Evolutionary conservation across 2,888 invertebrate genomes (phyloP).

Genomic region (Lithosia quadra): DNA sequence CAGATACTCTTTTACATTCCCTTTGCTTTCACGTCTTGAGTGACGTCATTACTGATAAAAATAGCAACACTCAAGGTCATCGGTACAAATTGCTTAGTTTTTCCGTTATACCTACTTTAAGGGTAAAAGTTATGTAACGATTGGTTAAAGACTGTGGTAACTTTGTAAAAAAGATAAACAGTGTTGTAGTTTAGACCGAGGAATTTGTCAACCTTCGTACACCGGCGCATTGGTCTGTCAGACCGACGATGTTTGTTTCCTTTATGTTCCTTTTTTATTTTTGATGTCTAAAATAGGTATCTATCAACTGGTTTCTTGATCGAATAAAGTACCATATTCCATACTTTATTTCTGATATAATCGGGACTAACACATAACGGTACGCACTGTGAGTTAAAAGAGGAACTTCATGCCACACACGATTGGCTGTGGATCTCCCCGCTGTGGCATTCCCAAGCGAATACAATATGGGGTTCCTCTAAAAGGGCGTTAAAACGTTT

Average conservation of each 20-base stretch:
- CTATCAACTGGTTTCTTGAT: no score
- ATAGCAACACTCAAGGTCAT: constrained; percentile 4
- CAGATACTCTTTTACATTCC: background rate
- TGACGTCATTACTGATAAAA: background rate
- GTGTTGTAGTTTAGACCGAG: background rate
- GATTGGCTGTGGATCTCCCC: no score
- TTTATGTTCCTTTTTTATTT: no score
- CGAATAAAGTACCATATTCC: no score
- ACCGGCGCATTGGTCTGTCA: background rate
- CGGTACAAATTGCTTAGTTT: background rate
- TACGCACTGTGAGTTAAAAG: no score
- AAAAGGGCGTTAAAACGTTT: no score
- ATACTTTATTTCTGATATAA: no score
- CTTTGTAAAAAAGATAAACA: background rate
- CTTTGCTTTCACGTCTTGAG: background rate
- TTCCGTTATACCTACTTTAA: background rate
- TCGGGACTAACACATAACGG: no score
- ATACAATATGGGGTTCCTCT: no score
- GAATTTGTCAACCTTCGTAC: background rate
- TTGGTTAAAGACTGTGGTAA: background rate
- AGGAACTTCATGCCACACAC: no score
- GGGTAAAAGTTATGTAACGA: background rate
- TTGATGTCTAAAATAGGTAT: no score
- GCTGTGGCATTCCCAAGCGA: no score
- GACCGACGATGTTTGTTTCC: background rate